These are phyloP conservation scores for Neofelis nebulosa DNA, from an alignment of 2,113 vertebrate species.

Conservation along the genomic window DNA sequence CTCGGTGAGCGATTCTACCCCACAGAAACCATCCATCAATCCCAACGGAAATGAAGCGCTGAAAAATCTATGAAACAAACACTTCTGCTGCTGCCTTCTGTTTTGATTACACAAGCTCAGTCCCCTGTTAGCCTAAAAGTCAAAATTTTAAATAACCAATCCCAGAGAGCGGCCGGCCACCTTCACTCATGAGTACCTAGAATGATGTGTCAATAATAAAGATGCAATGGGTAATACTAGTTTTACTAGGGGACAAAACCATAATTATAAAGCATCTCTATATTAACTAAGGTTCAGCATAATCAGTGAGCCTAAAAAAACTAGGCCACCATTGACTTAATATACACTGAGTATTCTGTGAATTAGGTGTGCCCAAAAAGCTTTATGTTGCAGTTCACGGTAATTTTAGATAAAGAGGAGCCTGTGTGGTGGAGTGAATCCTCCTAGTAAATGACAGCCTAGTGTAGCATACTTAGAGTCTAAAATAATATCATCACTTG, in stretches of 20 bases:
- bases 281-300: constrained; percentile 78
- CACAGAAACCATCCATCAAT: background rate
- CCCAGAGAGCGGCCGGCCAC: background rate
- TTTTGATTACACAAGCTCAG: background rate
- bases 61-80: background rate
- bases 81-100: background rate
- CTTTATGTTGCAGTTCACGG: constrained; percentile 84
- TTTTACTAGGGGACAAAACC: constrained; percentile 69
- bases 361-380: constrained; percentile 86
- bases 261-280: constrained; percentile 75
- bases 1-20: background rate
- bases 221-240: constrained; percentile 68
- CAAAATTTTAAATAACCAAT: background rate
- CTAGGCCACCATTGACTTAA: constrained; percentile 80
- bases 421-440: constrained; percentile 87
- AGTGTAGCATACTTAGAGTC: constrained; percentile 80
- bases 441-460: constrained; percentile 87
- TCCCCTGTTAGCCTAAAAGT: background rate
- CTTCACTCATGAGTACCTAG: background rate
- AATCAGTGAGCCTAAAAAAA: constrained; percentile 81
- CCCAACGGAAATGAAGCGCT: background rate
- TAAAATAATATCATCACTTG: constrained; percentile 84
- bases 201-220: constrained; percentile 58
- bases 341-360: constrained; percentile 86
- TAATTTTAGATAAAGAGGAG: constrained; percentile 89